Percentiles rank a stretch among this genome's conserved stretches.
Conservation (phyloP, 2,113 vertebrate genomes). For the Anguilla rostrata region DNA sequence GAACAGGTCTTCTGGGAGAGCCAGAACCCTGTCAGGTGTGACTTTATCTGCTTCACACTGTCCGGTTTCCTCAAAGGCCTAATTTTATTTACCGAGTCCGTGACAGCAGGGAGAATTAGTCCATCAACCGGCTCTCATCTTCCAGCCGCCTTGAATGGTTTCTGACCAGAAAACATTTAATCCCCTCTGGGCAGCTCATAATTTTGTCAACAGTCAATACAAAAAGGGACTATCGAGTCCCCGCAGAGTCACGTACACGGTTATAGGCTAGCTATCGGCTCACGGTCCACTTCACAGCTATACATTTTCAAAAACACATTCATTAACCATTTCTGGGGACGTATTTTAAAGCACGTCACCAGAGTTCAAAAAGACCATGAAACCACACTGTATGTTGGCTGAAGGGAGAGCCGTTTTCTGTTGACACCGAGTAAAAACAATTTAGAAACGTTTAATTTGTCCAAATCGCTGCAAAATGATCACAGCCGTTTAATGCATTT, state of each 20-base stretch:
- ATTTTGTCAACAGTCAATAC: slow-evolving; percentile 1
- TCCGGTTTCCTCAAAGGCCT: not conserved
- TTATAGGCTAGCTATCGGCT: not conserved
- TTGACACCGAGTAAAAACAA: no score
- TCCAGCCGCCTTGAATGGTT: not conserved
- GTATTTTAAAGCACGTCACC: not conserved
- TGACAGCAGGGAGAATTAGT: not conserved
- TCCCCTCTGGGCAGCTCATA: not conserved
- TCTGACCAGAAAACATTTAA: slow-evolving; percentile 2
- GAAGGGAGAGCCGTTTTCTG: no score
- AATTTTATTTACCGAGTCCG: not conserved
- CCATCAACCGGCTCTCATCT: slow-evolving; percentile 3
- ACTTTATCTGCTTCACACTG: slow-evolving; percentile 12
- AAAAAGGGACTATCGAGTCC: not conserved
- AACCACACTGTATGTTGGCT: no score
- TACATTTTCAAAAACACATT: not conserved
- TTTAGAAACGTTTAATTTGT: no score
- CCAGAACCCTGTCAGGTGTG: not conserved
- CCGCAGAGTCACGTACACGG: not conserved
- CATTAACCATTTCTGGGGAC: not conserved
- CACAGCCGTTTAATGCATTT: no score
- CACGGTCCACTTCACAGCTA: not conserved
- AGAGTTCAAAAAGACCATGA: not conserved
- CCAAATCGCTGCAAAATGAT: no score
- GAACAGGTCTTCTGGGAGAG: not conserved